Percentiles rank a stretch among this genome's conserved stretches.
These are phyloP conservation scores for Alethe castanea DNA, from an alignment of 2,113 vertebrate species.

Conservation along the genomic window DNA sequence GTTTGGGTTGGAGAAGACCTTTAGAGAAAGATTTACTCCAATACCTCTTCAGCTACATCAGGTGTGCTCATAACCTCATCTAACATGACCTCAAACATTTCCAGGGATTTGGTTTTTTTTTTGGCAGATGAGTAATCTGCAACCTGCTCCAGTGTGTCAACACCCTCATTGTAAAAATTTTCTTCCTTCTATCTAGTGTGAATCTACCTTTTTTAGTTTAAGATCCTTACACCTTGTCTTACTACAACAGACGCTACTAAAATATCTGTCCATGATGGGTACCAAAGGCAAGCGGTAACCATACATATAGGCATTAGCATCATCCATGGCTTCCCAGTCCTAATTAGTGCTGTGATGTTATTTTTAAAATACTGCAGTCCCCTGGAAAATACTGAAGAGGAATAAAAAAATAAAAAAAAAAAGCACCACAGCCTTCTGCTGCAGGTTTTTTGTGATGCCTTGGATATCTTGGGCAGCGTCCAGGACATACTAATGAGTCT, in stretches of 20 bases:
- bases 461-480: neutral
- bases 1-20: neutral
- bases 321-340: neutral
- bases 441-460: neutral
- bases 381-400: rapidly evolving
- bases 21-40: neutral
- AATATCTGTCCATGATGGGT: neutral
- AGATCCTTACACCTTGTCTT: neutral
- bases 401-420: neutral
- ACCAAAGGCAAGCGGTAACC: neutral
- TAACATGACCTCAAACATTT: neutral
- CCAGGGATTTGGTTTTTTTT: neutral
- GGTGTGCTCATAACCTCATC: neutral
- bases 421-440: neutral
- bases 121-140: neutral
- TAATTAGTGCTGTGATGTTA: neutral
- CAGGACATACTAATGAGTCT: neutral
- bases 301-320: neutral
- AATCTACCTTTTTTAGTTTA: neutral
- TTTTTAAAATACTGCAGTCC: neutral
- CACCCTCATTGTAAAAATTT: neutral
- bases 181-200: neutral
- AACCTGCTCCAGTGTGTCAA: neutral
- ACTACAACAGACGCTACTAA: neutral
- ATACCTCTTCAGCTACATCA: neutral